Evolutionary conservation across 2,797 vertebrate genomes (phyloP).

Genomic region (Melanotaenia trifasciata): DNA sequence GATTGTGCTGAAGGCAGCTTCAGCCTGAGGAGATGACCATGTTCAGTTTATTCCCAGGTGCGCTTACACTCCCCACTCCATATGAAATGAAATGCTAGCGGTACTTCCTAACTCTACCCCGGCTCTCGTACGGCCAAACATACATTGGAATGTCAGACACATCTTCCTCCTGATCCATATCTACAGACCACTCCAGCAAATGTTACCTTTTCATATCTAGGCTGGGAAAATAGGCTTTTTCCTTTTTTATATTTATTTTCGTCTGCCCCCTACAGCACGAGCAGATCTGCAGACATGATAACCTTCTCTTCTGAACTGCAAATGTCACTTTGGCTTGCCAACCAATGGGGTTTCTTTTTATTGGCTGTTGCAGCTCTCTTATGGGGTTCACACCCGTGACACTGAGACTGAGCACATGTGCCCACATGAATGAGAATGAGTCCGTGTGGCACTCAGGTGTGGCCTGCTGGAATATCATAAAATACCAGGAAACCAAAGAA

Average conservation of each 20-base stretch:
- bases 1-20: conserved; percentile 44
- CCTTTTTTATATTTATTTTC: conserved; percentile 8
- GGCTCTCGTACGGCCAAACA: conserved; percentile 55
- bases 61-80: conserved; percentile 36
- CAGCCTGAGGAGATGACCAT: conserved; percentile 49
- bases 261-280: conserved; percentile 16
- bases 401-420: conserved; percentile 55
- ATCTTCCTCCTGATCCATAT: conserved; percentile 66
- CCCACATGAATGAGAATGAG: conserved; percentile 75
- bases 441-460: conserved; percentile 65
- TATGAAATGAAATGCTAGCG: conserved; percentile 47
- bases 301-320: conserved; percentile 70
- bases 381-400: conserved; percentile 60
- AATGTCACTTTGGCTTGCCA: conserved; percentile 68
- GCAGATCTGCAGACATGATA: conserved; percentile 69
- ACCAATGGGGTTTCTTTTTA: conserved; percentile 56
- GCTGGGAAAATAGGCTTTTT: conserved; percentile 50
- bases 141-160: conserved; percentile 77
- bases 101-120: conserved; percentile 20
- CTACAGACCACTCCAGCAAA: conserved; percentile 70
- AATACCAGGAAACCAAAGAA: conserved; percentile 54
- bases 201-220: conserved; percentile 76
- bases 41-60: conserved; percentile 39
- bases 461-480: conserved; percentile 55
- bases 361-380: conserved; percentile 45